A percentile compares a stretch with the other conserved stretches of the same genome.
phyloP scores from a whole-genome alignment of 2,888 invertebrate genomes.

The Aromia moschata region DNA sequence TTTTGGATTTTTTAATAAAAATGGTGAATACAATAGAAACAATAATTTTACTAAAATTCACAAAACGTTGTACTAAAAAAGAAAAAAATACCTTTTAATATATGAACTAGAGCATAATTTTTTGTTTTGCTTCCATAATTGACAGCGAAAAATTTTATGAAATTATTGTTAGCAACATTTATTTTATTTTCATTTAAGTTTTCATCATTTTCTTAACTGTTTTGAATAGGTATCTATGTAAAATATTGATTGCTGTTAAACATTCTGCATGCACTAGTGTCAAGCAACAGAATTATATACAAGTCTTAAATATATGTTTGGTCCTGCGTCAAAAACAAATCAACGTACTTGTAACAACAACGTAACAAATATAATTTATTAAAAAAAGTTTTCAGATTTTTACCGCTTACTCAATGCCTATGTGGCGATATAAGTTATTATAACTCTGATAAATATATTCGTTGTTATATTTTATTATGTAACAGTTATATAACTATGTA shows the following conservation, averaged over 20 bases:
- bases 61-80: no score
- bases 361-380: slow-evolving; percentile 3
- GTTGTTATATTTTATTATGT: slow-evolving; percentile 17
- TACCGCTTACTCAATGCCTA: neutral
- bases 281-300: slow-evolving; percentile 4
- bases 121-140: no score
- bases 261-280: slow-evolving; percentile 2
- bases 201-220: no score
- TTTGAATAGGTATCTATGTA: no score
- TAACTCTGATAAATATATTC: slow-evolving; percentile 21
- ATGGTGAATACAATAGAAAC: no score
- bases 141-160: no score
- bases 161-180: no score
- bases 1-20: no score
- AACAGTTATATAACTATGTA: slow-evolving; percentile 19
- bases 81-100: no score
- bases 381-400: slow-evolving; percentile 18
- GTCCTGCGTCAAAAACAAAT: slow-evolving; percentile 14
- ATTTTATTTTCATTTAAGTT: no score
- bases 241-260: neutral
- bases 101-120: no score
- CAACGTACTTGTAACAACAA: slow-evolving; percentile 1
- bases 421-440: neutral
- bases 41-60: no score
- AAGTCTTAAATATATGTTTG: slow-evolving; percentile 8